Base-by-base conservation (phyloP, 2,113 vertebrate species). In the Todiramphus saurophagus region DNA sequence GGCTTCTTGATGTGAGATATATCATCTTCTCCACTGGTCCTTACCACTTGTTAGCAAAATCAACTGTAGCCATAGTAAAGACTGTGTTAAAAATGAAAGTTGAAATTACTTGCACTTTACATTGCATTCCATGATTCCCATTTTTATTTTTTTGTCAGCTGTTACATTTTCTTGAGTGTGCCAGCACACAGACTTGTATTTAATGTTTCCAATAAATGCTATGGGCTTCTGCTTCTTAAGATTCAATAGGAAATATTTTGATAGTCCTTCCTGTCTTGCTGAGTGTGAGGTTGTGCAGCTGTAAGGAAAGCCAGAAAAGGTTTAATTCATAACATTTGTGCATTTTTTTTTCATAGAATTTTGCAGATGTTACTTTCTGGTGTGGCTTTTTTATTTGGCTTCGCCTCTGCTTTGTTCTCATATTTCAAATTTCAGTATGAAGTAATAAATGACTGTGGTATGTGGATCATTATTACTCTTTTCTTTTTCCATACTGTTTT, bases 351-450 rank as follows among this genome's bases (percentile, higher is more conserved):
- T 85, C 81, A 93, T 62, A 80, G 89, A 95, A 94, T 89, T 94
- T 94, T 93, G 93, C 96, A 96, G 96, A 96, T 95, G 96, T 96
- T 96, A 89, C 59, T 94, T 95, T 96, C 91, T 96, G 69, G 89
- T 96, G 96, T 96, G 94, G 92, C 87, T 95, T 96, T 96, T 96
- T 91, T 92, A 93, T 83, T 96, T 96, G 96, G 89, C 95, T 93
- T 78, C 82, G 70, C 81, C 50, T 92, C 87, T 94, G 77, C 94
- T 95, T 94, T 94, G 83, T 94, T 95, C 94, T 96, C 93, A 28
- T 95, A 90, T 96, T 96, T 96, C 91, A 91, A 51, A 87, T 96
- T 95, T 96, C 83, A 87, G 78, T 93, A 89, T 94, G 95, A 96
- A 96, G 95, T 93, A 95, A 96, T 94, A 96, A 96, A 96, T 95